phyloP scores from a whole-genome alignment of 2,797 vertebrate genomes.

The Coccyzus lansbergi region DNA sequence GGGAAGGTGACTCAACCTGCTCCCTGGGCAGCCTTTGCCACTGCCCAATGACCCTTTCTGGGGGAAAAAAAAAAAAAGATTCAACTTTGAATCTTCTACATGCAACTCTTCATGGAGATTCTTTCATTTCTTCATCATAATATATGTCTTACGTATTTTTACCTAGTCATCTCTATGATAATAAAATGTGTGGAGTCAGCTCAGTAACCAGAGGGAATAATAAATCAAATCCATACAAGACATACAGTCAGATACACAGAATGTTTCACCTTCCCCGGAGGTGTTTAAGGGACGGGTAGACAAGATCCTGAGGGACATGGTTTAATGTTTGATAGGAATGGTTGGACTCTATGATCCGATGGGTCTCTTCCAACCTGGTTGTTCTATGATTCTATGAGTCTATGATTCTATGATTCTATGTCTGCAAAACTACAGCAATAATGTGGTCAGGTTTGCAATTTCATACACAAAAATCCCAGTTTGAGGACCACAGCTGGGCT shows the following conservation, averaged over 20 bases:
- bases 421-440: background rate
- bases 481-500: background rate
- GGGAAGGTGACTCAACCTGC: no score
- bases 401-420: no score
- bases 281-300: no score
- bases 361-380: no score
- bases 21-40: no score
- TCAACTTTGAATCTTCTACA: background rate
- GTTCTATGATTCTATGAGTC: no score
- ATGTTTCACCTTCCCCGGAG: no score
- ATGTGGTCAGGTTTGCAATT: background rate
- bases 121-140: background rate
- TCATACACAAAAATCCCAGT: background rate
- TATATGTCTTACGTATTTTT: conserved; percentile 1
- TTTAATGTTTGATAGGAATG: no score
- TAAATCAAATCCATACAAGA: background rate
- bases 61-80: no score
- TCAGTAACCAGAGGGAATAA: background rate
- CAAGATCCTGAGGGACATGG: no score
- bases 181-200: conserved; percentile 37
- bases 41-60: no score
- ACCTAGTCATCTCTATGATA: conserved; percentile 18
- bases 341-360: no score
- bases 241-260: background rate
- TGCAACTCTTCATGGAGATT: background rate